These are phyloP conservation scores for Keiferia lycopersicella DNA, from an alignment of 2,888 invertebrate genomes.

Conservation along the genomic window DNA sequence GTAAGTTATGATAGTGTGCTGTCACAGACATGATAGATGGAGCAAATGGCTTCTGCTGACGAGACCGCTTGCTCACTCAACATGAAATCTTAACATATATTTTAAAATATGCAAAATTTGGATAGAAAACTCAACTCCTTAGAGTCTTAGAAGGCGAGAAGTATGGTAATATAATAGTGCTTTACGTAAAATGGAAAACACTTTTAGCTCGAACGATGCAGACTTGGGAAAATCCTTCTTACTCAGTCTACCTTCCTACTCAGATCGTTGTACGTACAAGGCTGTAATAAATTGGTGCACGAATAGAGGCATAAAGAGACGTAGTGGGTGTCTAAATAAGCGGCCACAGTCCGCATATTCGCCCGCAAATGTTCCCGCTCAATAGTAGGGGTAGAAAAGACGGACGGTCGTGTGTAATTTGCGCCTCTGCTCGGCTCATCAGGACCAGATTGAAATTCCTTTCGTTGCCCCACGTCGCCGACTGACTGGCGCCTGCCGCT, in stretches of 20 bases:
- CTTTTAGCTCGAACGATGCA: background rate
- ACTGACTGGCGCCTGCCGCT: constrained; percentile 69
- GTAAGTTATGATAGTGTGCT: constrained; percentile 30
- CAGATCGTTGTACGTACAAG: background rate
- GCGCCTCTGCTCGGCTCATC: constrained; percentile 70
- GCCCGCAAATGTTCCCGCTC: constrained; percentile 3
- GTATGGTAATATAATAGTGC: background rate
- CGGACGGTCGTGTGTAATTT: constrained; percentile 66
- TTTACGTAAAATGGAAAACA: background rate
- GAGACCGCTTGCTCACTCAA: constrained; percentile 15
- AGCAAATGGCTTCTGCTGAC: constrained; percentile 21
- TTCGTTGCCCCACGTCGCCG: constrained; percentile 60
- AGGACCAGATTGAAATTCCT: constrained; percentile 77
- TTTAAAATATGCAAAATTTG: constrained; percentile 10
- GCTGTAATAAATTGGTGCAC: background rate
- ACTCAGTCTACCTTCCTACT: background rate
- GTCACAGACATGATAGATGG: constrained; percentile 31
- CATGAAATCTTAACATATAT: constrained; percentile 15
- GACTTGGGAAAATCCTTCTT: background rate
- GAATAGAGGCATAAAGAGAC: background rate
- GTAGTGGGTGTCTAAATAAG: constrained; percentile 7
- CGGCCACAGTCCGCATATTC: constrained; percentile 11
- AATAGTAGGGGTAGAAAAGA: constrained; percentile 46
- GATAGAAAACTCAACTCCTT: constrained; percentile 16
- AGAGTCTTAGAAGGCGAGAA: background rate